These are phyloP conservation scores for Aquatica leii DNA, from an alignment of 2,888 invertebrate genomes.

Conservation along the genomic window DNA sequence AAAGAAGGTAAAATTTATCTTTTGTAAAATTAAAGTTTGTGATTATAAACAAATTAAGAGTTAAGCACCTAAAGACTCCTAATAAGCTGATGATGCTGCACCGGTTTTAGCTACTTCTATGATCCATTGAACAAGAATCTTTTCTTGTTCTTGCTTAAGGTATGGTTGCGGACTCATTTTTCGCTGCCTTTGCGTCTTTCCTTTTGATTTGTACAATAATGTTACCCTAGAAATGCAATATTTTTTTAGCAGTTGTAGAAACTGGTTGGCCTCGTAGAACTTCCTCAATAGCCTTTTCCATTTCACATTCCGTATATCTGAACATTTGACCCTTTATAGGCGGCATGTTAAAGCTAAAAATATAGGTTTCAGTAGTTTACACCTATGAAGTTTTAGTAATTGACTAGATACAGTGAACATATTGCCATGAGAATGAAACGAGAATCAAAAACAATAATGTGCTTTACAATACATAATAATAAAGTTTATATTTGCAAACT, in stretches of 20 bases:
- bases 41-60: too few relatives aligned
- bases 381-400: not conserved
- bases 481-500: not conserved
- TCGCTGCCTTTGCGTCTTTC: not conserved
- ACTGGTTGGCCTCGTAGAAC: not conserved
- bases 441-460: not conserved
- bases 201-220: conserved; percentile 7
- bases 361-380: not conserved
- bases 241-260: not conserved
- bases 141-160: conserved; percentile 6
- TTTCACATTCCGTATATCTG: not conserved
- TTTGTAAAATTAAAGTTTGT: not conserved
- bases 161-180: conserved; percentile 7
- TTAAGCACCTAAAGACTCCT: too few relatives aligned
- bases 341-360: not conserved
- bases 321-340: conserved; percentile 1
- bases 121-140: conserved; percentile 7
- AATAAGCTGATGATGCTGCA: not conserved
- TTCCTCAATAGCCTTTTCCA: not conserved
- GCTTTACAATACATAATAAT: not conserved
- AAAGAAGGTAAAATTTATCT: not conserved
- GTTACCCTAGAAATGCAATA: not conserved
- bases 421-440: not conserved
- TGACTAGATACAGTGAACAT: not conserved
- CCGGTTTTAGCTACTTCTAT: conserved; percentile 2